Evolutionary conservation across 1,140 invertebrate species (phyloP).

Genomic region (Brachionus angularis): DNA sequence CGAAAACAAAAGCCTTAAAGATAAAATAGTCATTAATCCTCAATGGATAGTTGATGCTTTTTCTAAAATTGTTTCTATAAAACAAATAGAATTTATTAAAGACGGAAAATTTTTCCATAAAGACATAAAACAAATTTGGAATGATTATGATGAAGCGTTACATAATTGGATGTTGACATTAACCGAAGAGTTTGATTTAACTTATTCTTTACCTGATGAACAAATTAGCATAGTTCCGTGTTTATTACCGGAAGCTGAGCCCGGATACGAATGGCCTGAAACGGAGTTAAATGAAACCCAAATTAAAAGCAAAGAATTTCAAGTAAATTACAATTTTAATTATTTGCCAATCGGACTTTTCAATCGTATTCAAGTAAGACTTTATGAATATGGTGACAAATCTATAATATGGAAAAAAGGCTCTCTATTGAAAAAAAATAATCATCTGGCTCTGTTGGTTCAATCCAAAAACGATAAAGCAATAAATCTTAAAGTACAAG

Average conservation of each 20-base stretch:
- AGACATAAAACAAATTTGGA: constrained; percentile 52
- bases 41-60: constrained; percentile 59
- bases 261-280: constrained; percentile 45
- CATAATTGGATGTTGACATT: constrained; percentile 55
- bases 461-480: constrained; percentile 49
- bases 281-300: not conserved
- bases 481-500: constrained; percentile 52
- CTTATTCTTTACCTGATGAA: constrained; percentile 46
- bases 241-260: constrained; percentile 50
- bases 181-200: constrained; percentile 57
- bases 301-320: constrained; percentile 29
- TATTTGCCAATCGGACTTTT: constrained; percentile 55
- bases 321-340: constrained; percentile 45
- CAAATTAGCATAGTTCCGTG: constrained; percentile 54
- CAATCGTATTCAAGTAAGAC: constrained; percentile 56
- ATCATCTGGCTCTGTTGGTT: constrained; percentile 50
- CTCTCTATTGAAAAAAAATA: constrained; percentile 54
- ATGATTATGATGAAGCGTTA: constrained; percentile 48
- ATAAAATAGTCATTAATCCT: constrained; percentile 53
- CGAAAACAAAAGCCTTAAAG: constrained; percentile 51
- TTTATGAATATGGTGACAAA: constrained; percentile 54
- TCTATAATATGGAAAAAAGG: constrained; percentile 55
- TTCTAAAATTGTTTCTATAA: constrained; percentile 55
- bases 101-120: constrained; percentile 51
- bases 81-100: constrained; percentile 50